Base-by-base conservation (phyloP, 2,797 vertebrate species). In the Apogon hyalosoma region DNA sequence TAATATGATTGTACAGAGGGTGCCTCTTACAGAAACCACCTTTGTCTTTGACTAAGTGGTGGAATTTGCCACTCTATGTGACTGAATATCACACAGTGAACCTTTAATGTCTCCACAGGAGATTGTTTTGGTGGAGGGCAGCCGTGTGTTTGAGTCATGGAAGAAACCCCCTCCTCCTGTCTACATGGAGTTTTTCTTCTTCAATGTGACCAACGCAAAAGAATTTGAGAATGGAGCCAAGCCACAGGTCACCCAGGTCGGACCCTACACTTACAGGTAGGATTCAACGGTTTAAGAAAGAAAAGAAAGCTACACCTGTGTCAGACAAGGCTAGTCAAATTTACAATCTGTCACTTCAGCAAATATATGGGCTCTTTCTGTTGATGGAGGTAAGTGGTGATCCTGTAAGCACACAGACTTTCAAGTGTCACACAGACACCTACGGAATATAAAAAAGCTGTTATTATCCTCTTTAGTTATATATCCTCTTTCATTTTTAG, bases 101-200 rank as follows among this genome's bases (percentile, higher is more conserved):
- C 28, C 3, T 42, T 41, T 55, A 39, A 6, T 87, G 60, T 80
- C 54, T 79, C 55, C 63, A 60, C 86, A 95, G 94, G 93, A 94
- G 64, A 86, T 94, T 16, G 92, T 94, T 43, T 85, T 95, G 79
- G 93, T 92, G 0, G 90, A 94, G 62, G 91, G 93, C 46, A 94
- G 92, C 64, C 92, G 89, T 10, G 92, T 94, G 61, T 95, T 94
- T 48, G 85, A 84, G 31, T 87, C 92, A 18, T 95, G 94, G 94
- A 94, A 94, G 74, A 83, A 19, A 19, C 94, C 94, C 6, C 93
- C 94, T 31, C 92, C 92, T 56, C 93, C 94, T 0, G 91, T 94
- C 43, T 95, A 83, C 80, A 94, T 95, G 92, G 84, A 95, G 88
- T 95, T 71, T 55, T 95, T 89, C 80, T 94, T 95, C 85, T 95